Base-by-base conservation (phyloP, 2,888 invertebrate genomes). In the Tortrix viridana region DNA sequence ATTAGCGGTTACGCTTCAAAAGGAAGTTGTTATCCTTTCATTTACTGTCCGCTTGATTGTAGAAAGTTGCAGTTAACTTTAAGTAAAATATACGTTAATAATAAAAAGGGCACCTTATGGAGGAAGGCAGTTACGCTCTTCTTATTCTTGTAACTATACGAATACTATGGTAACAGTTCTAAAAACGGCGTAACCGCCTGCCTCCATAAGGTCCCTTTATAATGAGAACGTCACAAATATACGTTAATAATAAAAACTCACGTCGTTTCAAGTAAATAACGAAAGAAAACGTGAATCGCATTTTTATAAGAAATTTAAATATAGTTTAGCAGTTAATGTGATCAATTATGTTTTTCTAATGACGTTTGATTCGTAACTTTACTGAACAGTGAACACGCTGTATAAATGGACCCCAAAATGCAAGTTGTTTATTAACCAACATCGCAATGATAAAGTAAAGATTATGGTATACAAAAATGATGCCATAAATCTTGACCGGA, bases 1-100 rank as follows among this genome's bases (percentile, higher is more conserved):
- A 81, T 81, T 79, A 78, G 66, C 59, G 26, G 59, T 43, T 38
- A 20, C 57, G 49, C 55, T 60, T 69, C 66, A 61, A 70, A 67
- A 67, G 54, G 65, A 65, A 59, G 65, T 23, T 48, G 19, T 50
- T 23, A 48, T 53, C 43, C 44, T 55, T 65, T 60, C 49, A 20
- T 22, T 46, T 23, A 47, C 20, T 22, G 20, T 3, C 2, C 22
- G 5, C 32, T 38, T 7, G 12, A 20, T 38, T 20, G 32, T n/a
- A 12, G 18, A 26, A 18, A 23, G 23, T 7, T 41, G 41, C n/a
- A n/a, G n/a, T n/a, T n/a, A n/a, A n/a, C n/a, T n/a, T n/a, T n/a
- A 16, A 41, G 41, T 23, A 16, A 23, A 48, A 47, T 22, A 14
- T n/a, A 14, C 5, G 46, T 47, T 47, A n/a, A 22, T 22, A 3